These are phyloP conservation scores for Bombyx huttoni DNA, from an alignment of 2,888 invertebrate species.

Conservation along the genomic window DNA sequence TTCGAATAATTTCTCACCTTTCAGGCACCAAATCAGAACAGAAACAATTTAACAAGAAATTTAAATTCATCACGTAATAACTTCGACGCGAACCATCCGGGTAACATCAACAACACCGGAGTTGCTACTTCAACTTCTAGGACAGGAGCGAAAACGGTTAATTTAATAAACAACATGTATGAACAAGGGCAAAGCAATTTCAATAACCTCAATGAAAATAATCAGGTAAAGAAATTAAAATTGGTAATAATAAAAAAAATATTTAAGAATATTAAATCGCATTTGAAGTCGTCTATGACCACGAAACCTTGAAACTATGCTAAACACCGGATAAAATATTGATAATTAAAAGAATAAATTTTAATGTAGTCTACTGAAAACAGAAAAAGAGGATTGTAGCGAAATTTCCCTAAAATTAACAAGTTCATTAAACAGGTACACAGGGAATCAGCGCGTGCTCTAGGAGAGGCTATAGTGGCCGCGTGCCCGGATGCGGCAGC, in stretches of 20 bases:
- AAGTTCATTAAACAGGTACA: conserved; percentile 48
- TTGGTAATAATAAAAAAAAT: neutral
- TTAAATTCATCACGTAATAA: conserved; percentile 56
- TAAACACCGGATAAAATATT: no score
- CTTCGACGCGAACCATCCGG: conserved; percentile 43
- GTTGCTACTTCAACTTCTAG: conserved; percentile 41
- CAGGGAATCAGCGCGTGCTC: conserved; percentile 53
- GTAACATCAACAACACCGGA: conserved; percentile 49
- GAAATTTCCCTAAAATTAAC: no score
- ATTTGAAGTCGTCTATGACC: no score
- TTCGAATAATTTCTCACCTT: conserved; percentile 9
- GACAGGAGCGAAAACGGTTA: conserved; percentile 52
- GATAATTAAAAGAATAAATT: no score
- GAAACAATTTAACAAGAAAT: conserved; percentile 59
- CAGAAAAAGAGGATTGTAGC: no score
- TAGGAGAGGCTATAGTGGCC: conserved; percentile 61
- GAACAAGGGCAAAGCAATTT: conserved; percentile 55
- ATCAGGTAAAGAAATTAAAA: conserved; percentile 35
- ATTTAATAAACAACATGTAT: conserved; percentile 65
- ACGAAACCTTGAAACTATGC: no score
- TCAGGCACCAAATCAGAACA: conserved; percentile 53
- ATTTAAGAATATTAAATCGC: neutral
- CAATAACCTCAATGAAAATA: conserved; percentile 55
- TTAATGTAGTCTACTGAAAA: no score
- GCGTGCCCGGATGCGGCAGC: conserved; percentile 76